phyloP scores from a whole-genome alignment of 30 jellyfish, hydroid and myxozoan genomes.

The Chironex yamaguchii region DNA sequence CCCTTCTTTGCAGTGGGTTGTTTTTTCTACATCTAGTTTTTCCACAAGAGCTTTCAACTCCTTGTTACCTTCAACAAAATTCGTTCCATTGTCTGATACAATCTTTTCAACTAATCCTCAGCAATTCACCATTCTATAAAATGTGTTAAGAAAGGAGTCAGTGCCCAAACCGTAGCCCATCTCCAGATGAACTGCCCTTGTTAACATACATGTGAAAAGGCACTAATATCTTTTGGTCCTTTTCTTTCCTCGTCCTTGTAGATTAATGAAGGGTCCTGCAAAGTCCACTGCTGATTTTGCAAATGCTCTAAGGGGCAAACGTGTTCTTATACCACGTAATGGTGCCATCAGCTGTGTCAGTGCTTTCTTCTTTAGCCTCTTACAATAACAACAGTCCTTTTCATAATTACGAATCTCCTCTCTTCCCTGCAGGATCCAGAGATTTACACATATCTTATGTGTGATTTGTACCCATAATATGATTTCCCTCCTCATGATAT shows the following conservation, averaged over 20 bases:
- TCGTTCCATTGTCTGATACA: conserved; percentile 55
- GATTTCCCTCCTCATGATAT: too few relatives aligned
- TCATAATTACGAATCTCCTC: conserved; percentile 12
- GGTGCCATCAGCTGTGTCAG: conserved; percentile 58
- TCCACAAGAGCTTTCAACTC: conserved; percentile 52
- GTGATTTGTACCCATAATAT: neutral
- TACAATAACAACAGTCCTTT: conserved; percentile 31
- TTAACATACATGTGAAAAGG: conserved; percentile 52
- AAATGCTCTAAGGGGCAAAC: conserved; percentile 49
- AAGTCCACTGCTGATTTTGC: conserved; percentile 53
- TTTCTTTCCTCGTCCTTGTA: conserved; percentile 61
- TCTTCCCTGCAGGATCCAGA: conserved; percentile 14
- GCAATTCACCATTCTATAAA: conserved; percentile 60
- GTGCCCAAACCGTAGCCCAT: conserved; percentile 55
- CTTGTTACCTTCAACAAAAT: conserved; percentile 57
- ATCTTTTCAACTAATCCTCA: conserved; percentile 40
- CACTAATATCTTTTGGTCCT: conserved; percentile 54
- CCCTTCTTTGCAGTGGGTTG: conserved; percentile 51
- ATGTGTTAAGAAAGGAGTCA: conserved; percentile 66
- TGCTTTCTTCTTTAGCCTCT: conserved; percentile 34
- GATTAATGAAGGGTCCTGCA: conserved; percentile 64
- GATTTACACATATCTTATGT: neutral
- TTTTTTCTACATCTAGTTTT: conserved; percentile 6
- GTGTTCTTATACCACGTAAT: conserved; percentile 12
- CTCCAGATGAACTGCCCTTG: conserved; percentile 75